Conservation (phyloP, 2,888 invertebrate genomes). For the Erebia ligea region DNA sequence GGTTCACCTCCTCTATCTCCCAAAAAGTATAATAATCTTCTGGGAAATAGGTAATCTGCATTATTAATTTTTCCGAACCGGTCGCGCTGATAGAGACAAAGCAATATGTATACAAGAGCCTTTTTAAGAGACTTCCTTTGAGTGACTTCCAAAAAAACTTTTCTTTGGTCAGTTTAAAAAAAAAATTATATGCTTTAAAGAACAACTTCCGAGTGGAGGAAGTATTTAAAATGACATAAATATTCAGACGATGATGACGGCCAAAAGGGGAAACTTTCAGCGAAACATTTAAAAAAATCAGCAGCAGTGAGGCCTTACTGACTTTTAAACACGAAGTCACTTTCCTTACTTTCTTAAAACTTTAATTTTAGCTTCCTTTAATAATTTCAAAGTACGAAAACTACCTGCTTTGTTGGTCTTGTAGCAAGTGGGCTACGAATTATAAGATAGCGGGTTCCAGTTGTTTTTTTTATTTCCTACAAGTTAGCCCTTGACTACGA, state of each 20-base stretch:
- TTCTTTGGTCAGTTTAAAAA: too few relatives aligned
- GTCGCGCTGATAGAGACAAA: too few relatives aligned
- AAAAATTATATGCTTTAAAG: not conserved
- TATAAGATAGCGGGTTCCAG: too few relatives aligned
- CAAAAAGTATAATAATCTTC: conserved; percentile 25
- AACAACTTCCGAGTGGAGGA: conserved; percentile 22
- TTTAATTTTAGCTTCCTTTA: conserved; percentile 22
- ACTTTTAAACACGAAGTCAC: conserved; percentile 65
- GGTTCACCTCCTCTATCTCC: too few relatives aligned
- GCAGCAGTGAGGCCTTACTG: conserved; percentile 64
- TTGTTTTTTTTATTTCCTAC: too few relatives aligned
- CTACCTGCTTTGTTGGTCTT: too few relatives aligned
- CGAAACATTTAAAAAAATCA: conserved; percentile 73
- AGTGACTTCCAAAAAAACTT: too few relatives aligned
- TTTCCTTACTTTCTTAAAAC: conserved; percentile 42
- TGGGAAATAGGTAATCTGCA: conserved; percentile 1
- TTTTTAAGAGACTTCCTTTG: too few relatives aligned
- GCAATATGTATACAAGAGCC: too few relatives aligned
- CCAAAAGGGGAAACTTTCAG: conserved; percentile 62
- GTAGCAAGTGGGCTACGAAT: too few relatives aligned
- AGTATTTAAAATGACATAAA: conserved; percentile 51
- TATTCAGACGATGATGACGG: conserved; percentile 42
- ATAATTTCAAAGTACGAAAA: too few relatives aligned
- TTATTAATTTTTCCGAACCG: not conserved
- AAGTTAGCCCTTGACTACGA: too few relatives aligned